Percentiles rank a stretch among this genome's conserved stretches.
phyloP scores from a whole-genome alignment of 1,140 invertebrate species.

The Caerostris darwini region DNA sequence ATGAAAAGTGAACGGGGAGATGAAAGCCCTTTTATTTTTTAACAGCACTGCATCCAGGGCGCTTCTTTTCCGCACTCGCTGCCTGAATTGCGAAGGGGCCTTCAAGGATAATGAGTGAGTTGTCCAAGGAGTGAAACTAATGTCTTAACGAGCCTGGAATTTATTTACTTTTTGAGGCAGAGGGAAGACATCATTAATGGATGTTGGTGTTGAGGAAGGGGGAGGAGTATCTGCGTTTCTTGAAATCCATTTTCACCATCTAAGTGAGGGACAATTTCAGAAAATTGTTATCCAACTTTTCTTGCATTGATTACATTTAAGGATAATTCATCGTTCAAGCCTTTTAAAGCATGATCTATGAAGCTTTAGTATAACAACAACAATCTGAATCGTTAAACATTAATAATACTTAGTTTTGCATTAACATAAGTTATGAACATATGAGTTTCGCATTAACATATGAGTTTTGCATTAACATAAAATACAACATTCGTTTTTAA shows the following conservation, averaged over 20 bases:
- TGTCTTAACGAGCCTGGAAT: constrained; percentile 56
- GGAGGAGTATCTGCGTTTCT: not conserved
- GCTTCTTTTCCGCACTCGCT: constrained; percentile 6
- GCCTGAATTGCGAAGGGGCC: not conserved
- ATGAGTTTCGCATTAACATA: not conserved
- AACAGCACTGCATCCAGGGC: not conserved
- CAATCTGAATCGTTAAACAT: not conserved
- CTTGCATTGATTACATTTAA: not conserved
- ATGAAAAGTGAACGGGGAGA: constrained; percentile 68
- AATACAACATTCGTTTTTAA: no score
- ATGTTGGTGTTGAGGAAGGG: not conserved
- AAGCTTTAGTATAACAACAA: not conserved
- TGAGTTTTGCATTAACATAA: no score
- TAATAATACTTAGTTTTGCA: not conserved
- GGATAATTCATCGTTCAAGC: not conserved
- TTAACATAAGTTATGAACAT: not conserved
- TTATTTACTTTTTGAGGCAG: constrained; percentile 43
- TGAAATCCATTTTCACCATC: not conserved
- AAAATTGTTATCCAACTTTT: not conserved
- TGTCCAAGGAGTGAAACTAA: constrained; percentile 38
- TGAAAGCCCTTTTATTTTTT: constrained; percentile 18
- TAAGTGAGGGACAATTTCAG: not conserved
- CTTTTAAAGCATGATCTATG: not conserved
- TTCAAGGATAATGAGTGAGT: constrained; percentile 43
- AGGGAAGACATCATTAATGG: constrained; percentile 26